Evolutionary conservation across 2,113 vertebrate genomes (phyloP), one percentile per base, ranked within the genome.

Genomic region (Syngnathus typhle): DNA sequence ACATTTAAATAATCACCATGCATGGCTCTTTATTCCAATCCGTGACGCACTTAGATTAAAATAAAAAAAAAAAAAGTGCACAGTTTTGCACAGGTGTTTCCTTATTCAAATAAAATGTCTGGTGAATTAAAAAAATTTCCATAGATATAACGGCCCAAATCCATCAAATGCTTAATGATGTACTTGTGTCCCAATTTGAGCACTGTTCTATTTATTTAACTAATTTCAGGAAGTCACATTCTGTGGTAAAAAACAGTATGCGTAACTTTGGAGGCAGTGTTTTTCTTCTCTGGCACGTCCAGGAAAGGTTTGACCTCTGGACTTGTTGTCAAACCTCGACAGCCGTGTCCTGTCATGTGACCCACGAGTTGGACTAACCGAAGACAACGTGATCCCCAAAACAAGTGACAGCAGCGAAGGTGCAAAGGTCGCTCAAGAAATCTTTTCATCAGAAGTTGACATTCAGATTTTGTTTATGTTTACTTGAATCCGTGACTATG

Each of bases 281-380:
- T 68, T 78, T 85, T 87, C 84, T 83, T 85, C 80, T 76, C 67
- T 38, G 7, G 63, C 79, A 84, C 60, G 51, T 77, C 76, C 78
- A 86, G 84, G 84, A 85, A 83, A 81, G 1, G 70, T 82, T 75
- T 87, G 64, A 54, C 59, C 71, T 63, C 67, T 59, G 19, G 1
- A 65, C 73, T 60, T n/a, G 64, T 77, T 78, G 65, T 73, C 44
- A 56, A n/a, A 74, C 64, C 73, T 60, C 52, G 39, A 51, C 71
- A 63, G 71, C 64, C 68, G 46, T 13, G 38, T 18, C 43, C 65
- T 65, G 66, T 23, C 36, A 62, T 12, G 52, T 55, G 60, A 16
- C 32, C 51, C 12, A 21, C 2, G 43, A 23, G n/a, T 55, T 70
- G 68, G 65, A 79, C 65, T 71, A 78, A 80, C 70, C 23, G 23